These are phyloP conservation scores for silkworm (Bombyx mori) DNA, from an alignment of 1,140 invertebrate genomes.

Conservation along the genomic window DNA sequence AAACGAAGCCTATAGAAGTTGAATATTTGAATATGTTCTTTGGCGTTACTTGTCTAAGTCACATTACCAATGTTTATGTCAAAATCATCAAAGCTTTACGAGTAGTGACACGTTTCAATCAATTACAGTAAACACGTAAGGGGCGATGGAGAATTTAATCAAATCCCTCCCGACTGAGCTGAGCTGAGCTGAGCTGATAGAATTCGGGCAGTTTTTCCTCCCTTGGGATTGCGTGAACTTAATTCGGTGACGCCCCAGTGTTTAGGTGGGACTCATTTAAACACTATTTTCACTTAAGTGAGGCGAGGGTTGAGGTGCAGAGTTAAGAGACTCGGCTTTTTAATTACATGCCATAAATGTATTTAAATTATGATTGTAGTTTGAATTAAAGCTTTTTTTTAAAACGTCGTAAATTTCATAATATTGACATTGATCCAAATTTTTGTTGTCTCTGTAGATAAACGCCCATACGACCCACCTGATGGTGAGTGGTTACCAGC, in stretches of 20 bases:
- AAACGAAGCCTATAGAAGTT: too few relatives aligned
- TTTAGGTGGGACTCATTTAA: constrained; percentile 58
- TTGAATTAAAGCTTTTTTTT: too few relatives aligned
- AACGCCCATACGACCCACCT: too few relatives aligned
- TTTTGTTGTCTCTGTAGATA: too few relatives aligned
- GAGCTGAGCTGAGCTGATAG: constrained; percentile 29
- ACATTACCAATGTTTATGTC: constrained; percentile 1
- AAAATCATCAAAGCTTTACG: not conserved
- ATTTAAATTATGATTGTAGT: too few relatives aligned
- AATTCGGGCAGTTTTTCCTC: constrained; percentile 49
- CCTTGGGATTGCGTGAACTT: constrained; percentile 39
- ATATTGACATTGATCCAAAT: too few relatives aligned
- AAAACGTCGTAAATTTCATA: too few relatives aligned
- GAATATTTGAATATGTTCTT: too few relatives aligned
- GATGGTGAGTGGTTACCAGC: too few relatives aligned
- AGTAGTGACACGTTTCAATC: constrained; percentile 42
- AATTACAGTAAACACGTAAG: constrained; percentile 62
- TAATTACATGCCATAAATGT: too few relatives aligned
- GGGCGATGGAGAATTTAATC: constrained; percentile 58
- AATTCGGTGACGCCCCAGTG: constrained; percentile 53
- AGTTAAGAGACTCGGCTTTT: not conserved
- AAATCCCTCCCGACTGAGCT: constrained; percentile 36
- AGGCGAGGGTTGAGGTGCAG: not conserved
- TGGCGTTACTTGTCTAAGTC: too few relatives aligned
- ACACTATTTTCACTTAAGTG: constrained; percentile 52